Conservation (phyloP, 2,888 invertebrate genomes). For the Dasypogon diadema region DNA sequence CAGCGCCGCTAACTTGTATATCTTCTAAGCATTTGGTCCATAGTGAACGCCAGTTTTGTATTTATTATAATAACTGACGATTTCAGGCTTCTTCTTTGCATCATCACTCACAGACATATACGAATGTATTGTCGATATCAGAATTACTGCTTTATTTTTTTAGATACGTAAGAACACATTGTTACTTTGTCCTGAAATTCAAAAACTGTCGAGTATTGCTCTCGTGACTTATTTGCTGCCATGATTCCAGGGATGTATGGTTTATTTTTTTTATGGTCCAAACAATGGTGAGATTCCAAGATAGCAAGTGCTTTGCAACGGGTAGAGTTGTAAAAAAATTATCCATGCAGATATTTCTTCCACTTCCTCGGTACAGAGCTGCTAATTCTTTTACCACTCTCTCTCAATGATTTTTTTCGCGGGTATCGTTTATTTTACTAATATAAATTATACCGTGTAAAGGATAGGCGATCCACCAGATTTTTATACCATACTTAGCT, state of each 20-base stretch:
- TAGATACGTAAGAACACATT: no score
- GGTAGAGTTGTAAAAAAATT: no score
- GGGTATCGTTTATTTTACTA: no score
- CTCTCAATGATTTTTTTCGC: no score
- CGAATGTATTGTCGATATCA: conserved; percentile 46
- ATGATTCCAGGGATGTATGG: conserved; percentile 13
- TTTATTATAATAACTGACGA: conserved; percentile 45
- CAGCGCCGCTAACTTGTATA: conserved; percentile 13
- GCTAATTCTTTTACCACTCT: no score
- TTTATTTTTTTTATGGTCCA: background rate
- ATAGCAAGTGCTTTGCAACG: background rate
- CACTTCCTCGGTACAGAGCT: no score
- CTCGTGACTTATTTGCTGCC: conserved; percentile 44
- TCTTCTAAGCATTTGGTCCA: conserved; percentile 26
- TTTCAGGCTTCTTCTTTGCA: conserved; percentile 46
- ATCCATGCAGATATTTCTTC: no score
- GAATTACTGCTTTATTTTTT: conserved; percentile 54
- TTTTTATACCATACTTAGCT: no score
- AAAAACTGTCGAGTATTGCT: conserved; percentile 55
- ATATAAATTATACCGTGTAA: no score
- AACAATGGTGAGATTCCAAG: background rate
- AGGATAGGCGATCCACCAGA: no score
- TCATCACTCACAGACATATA: background rate
- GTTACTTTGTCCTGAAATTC: conserved; percentile 54
- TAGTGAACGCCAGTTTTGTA: conserved; percentile 42